Evolutionary conservation across 2,113 vertebrate species (phyloP).

Genomic region (Notechis scutatus): DNA sequence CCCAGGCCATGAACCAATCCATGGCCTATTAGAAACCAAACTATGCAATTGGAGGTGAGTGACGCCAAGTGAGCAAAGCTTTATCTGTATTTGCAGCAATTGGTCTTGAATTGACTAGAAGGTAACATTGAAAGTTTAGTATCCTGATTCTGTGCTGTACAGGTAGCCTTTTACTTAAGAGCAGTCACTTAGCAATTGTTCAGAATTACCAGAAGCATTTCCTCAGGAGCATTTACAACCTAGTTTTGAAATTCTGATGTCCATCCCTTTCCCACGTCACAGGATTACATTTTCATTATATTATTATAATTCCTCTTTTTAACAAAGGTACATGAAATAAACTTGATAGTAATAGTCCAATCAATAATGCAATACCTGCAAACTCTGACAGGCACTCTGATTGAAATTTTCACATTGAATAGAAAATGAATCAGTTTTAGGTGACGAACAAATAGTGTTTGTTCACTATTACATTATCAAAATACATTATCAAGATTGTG

Average conservation of each 20-base stretch:
- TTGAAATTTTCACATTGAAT: not conserved
- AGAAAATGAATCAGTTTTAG: not conserved
- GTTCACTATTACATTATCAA: not conserved
- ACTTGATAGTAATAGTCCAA: not conserved
- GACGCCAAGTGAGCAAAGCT: not conserved
- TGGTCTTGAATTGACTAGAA: not conserved
- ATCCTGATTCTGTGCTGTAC: too few species aligned
- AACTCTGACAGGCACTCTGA: not conserved
- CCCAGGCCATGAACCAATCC: not conserved
- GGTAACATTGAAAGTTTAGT: not conserved
- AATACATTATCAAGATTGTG: not conserved
- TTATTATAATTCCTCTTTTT: not conserved
- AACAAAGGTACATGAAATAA: not conserved
- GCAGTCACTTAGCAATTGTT: too few species aligned
- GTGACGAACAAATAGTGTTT: not conserved
- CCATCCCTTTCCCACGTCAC: too few species aligned
- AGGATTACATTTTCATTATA: not conserved
- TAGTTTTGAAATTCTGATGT: too few species aligned
- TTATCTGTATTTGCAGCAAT: not conserved
- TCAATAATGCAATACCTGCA: not conserved
- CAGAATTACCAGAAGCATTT: too few species aligned
- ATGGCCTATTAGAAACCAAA: not conserved
- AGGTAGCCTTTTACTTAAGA: too few species aligned
- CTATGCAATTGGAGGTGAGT: not conserved
- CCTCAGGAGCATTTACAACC: too few species aligned